These are phyloP conservation scores for Rapana venosa DNA, from an alignment of 2,888 invertebrate species.

Conservation along the genomic window DNA sequence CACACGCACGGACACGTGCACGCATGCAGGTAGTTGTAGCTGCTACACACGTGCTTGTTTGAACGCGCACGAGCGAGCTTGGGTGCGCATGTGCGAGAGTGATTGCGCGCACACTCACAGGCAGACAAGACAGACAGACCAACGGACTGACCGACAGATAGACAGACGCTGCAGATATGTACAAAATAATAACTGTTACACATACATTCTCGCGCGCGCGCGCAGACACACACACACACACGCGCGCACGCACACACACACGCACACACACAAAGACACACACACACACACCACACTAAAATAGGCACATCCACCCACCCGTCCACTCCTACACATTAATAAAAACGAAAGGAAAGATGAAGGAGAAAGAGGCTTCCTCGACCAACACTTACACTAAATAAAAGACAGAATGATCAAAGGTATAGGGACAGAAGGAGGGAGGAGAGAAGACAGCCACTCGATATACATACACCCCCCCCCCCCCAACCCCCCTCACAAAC, in stretches of 20 bases:
- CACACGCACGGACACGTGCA: not conserved
- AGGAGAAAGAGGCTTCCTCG: not conserved
- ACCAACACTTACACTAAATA: too few species aligned
- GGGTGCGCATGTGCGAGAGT: too few species aligned
- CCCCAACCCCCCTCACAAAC: too few species aligned
- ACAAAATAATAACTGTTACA: not conserved
- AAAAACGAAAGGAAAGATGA: not conserved
- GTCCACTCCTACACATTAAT: not conserved
- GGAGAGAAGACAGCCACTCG: too few species aligned
- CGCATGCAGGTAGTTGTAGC: not conserved
- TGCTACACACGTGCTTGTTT: too few species aligned
- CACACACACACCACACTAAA: not conserved
- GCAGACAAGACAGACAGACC: too few species aligned
- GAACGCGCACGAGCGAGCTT: too few species aligned
- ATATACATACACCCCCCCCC: too few species aligned
- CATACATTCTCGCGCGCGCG: not conserved
- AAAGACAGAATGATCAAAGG: not conserved
- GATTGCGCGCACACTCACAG: too few species aligned
- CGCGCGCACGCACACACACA: not conserved
- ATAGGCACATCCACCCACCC: not conserved
- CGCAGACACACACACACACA: not conserved
- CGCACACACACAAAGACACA: slow-evolving; percentile 19
- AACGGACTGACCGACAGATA: too few species aligned
- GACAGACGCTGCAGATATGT: not conserved
- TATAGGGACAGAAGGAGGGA: not conserved